Evolutionary conservation across 2,797 vertebrate species (phyloP).

Genomic region (Enteromius mattozi): DNA sequence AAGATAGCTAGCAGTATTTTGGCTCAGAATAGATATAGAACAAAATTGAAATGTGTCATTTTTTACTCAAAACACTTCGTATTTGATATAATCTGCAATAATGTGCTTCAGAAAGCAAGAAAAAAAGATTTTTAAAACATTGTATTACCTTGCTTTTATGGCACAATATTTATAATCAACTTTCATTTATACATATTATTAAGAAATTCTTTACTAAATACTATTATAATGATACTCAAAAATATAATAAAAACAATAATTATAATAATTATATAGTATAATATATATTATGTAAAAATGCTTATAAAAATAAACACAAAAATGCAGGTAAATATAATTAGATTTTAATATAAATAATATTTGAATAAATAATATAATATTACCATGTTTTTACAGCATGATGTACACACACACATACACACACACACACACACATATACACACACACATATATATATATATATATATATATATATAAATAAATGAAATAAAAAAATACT

Average conservation of each 20-base stretch:
- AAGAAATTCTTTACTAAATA: neutral
- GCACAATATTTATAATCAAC: neutral
- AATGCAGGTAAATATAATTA: neutral
- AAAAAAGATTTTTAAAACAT: neutral
- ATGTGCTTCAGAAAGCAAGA: neutral
- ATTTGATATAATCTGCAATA: neutral
- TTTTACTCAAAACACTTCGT: neutral
- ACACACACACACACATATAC: no score
- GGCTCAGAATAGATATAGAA: neutral
- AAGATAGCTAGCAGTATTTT: neutral
- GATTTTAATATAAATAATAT: neutral
- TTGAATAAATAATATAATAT: neutral
- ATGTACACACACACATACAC: no score
- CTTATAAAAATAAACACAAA: neutral
- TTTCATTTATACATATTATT: neutral
- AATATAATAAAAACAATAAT: neutral
- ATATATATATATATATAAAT: no score
- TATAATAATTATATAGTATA: neutral
- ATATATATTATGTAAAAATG: neutral
- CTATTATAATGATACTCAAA: neutral
- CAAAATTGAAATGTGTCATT: no score
- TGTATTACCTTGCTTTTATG: neutral
- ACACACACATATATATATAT: no score
- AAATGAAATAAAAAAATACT: no score
- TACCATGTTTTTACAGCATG: neutral